Evolutionary conservation across 2,113 vertebrate species (phyloP).

Genomic region (Pungitius pungitius): DNA sequence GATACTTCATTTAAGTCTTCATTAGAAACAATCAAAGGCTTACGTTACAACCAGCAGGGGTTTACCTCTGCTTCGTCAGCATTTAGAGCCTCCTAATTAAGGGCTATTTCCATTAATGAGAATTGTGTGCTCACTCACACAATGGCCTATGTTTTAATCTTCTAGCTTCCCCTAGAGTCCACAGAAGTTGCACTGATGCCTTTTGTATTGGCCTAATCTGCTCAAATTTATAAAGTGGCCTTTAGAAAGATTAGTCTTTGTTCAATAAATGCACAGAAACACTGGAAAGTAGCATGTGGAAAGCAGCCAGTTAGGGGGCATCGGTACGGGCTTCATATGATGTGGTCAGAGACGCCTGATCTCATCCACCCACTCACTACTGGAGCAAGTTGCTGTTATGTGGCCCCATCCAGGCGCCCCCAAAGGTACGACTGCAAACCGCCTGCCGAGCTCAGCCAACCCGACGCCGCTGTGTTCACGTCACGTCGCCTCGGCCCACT

Average conservation of each 20-base stretch:
- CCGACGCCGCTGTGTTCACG: neutral
- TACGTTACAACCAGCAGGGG: neutral
- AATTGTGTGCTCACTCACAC: neutral
- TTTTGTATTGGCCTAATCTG: constrained; percentile 20
- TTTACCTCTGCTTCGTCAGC: constrained; percentile 6
- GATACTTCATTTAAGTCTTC: constrained; percentile 6
- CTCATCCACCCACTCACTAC: constrained; percentile 12
- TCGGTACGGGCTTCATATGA: neutral
- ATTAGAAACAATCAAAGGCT: neutral
- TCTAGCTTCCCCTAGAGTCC: neutral
- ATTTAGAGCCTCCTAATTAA: neutral
- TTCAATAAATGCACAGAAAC: constrained; percentile 24
- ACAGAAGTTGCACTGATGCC: constrained; percentile 3
- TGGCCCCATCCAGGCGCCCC: no score
- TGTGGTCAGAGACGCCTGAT: constrained; percentile 19
- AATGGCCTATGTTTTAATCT: constrained; percentile 3
- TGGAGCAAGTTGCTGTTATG: constrained; percentile 12
- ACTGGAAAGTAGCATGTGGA: constrained; percentile 33
- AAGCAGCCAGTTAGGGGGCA: constrained; percentile 13
- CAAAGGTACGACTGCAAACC: no score
- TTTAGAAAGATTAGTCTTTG: constrained; percentile 11
- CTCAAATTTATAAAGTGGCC: constrained; percentile 26
- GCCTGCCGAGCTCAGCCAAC: constrained; percentile 17
- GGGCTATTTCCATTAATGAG: neutral
- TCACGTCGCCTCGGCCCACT: no score